Percentiles rank a stretch among this genome's conserved stretches.
phyloP scores from a whole-genome alignment of 2,113 vertebrate species.

The Apaloderma vittatum region DNA sequence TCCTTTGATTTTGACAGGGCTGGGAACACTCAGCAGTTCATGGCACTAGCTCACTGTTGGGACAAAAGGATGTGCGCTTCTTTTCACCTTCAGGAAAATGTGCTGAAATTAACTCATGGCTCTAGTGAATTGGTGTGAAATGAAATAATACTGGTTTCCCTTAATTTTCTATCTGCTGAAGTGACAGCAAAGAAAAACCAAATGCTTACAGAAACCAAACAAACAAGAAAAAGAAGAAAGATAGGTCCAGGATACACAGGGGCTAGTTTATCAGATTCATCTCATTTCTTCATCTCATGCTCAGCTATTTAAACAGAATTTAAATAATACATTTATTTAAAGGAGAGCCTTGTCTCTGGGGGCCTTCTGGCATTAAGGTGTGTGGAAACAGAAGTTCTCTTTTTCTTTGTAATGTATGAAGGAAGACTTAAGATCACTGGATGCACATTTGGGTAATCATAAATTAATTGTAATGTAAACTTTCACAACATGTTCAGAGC shows the following conservation, averaged over 20 bases:
- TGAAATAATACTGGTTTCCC: neutral
- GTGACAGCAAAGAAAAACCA: neutral
- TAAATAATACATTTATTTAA: slow-evolving; percentile 19
- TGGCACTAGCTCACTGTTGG: neutral
- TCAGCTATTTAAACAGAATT: slow-evolving; percentile 42
- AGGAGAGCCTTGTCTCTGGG: slow-evolving; percentile 14
- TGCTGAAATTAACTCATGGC: slow-evolving; percentile 54
- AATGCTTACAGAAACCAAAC: neutral
- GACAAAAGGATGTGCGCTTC: slow-evolving; percentile 48
- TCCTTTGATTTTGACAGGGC: slow-evolving; percentile 57
- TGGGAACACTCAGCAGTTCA: slow-evolving; percentile 28
- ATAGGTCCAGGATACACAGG: neutral
- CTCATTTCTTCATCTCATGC: neutral
- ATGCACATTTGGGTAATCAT: slow-evolving; percentile 71
- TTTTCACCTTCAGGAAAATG: slow-evolving; percentile 42
- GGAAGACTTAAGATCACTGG: slow-evolving; percentile 55
- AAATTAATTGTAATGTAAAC: slow-evolving; percentile 75
- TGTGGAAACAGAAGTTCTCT: slow-evolving; percentile 23
- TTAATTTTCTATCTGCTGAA: slow-evolving; percentile 13
- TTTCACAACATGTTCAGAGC: slow-evolving; percentile 67
- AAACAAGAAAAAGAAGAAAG: neutral
- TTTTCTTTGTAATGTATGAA: slow-evolving; percentile 48
- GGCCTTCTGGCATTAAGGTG: slow-evolving; percentile 16
- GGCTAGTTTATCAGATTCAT: slow-evolving; percentile 16
- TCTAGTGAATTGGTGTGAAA: slow-evolving; percentile 54